Percentiles rank a stretch among this genome's conserved stretches.
phyloP scores from a whole-genome alignment of 1,140 invertebrate genomes.

The Meloidogyne exigua region DNA sequence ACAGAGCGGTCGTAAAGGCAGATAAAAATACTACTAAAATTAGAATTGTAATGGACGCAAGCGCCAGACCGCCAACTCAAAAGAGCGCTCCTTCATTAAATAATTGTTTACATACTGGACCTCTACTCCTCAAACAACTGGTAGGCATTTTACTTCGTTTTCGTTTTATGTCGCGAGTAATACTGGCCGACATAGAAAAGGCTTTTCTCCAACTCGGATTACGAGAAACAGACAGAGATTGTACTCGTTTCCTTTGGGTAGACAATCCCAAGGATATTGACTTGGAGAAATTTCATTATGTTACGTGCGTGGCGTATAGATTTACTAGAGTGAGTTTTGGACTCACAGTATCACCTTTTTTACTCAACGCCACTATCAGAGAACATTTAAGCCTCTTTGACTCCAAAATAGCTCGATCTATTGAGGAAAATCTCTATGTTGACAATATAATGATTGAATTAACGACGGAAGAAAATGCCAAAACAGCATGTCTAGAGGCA shows the following conservation, averaged over 20 bases:
- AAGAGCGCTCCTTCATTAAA: neutral
- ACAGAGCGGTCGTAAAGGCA: neutral
- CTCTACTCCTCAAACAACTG: neutral
- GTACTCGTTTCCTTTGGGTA: slow-evolving; percentile 25
- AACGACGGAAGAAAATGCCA: neutral
- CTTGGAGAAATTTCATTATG: neutral
- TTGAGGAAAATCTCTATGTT: slow-evolving; percentile 7
- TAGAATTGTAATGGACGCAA: slow-evolving; percentile 1
- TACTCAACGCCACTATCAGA: neutral
- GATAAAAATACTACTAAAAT: slow-evolving; percentile 13
- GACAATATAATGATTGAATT: slow-evolving; percentile 9
- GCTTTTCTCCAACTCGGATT: slow-evolving; percentile 23
- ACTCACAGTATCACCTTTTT: neutral
- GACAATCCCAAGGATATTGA: neutral
- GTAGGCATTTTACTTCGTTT: neutral
- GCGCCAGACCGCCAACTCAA: neutral
- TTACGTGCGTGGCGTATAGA: slow-evolving; percentile 26
- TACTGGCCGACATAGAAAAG: slow-evolving; percentile 22
- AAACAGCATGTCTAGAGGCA: neutral
- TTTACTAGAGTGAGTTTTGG: slow-evolving; percentile 25
- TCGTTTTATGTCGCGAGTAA: neutral
- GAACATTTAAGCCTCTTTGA: neutral
- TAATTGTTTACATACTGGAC: slow-evolving; percentile 6
- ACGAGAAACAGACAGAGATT: neutral
- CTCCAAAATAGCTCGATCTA: neutral